Evolutionary conservation across 2,888 invertebrate species (phyloP).

Genomic region (Andricus quercusramuli): DNA sequence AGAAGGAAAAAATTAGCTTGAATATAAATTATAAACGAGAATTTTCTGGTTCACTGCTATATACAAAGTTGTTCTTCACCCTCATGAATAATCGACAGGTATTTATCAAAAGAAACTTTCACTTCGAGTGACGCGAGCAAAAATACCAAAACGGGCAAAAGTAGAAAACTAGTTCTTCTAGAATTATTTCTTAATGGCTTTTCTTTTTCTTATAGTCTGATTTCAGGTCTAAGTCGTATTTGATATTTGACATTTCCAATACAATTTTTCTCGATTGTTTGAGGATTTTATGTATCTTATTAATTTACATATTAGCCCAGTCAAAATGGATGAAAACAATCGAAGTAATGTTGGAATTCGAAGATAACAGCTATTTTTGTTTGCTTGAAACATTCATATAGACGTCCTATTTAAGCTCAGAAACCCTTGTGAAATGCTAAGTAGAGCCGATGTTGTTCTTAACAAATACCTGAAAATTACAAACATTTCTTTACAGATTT

Average conservation of each 20-base stretch:
- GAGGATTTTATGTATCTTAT: background rate
- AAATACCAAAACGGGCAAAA: conserved; percentile 23
- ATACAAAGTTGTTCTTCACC: background rate
- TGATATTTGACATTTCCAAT: background rate
- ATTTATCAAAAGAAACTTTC: conserved; percentile 5
- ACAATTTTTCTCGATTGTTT: background rate
- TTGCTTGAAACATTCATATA: too few relatives aligned
- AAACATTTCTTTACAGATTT: too few relatives aligned
- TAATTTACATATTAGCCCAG: background rate
- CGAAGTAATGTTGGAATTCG: too few relatives aligned
- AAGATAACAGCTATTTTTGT: too few relatives aligned
- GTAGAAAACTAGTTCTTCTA: background rate
- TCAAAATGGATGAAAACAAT: too few relatives aligned
- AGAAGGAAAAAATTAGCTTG: background rate
- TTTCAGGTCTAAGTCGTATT: background rate
- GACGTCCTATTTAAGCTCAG: too few relatives aligned
- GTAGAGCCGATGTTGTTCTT: too few relatives aligned
- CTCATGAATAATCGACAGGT: conserved; percentile 11
- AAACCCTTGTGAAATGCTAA: too few relatives aligned
- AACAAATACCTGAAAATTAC: too few relatives aligned
- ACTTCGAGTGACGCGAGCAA: conserved; percentile 19
- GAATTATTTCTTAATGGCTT: background rate
- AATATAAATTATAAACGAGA: background rate
- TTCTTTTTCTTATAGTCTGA: background rate
- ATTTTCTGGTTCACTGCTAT: background rate